Base-by-base conservation (phyloP, 1,140 invertebrate genomes). In the Neodiprion virginianus region DNA sequence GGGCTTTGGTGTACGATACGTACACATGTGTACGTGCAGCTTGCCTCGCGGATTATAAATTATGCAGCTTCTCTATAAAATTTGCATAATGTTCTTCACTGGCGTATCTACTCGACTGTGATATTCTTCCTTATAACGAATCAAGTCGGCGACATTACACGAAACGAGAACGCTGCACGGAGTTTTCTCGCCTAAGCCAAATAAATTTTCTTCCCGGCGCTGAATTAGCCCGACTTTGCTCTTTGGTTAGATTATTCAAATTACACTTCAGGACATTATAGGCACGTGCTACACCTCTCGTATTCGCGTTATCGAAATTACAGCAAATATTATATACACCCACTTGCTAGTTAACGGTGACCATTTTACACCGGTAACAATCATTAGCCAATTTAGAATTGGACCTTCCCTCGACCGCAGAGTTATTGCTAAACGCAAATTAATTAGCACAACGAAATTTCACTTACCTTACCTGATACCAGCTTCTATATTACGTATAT, bases 181-280 rank as follows among this genome's bases (percentile, higher is more conserved):
- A 40, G 28, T 40, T 40, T 40, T 40, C 28, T 40, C 28, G 28
- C 28, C 28, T 40, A 40, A 40, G 28, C 28, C 28, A 40, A 40
- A 40, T 40, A 40, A 40, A 40, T 40, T 40, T 40, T 40, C 28
- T 40, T 40, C 28, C 28, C 11, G 53, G 8, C 11, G n/a, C n/a
- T 8, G 53, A 61, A 61, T 61, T 61, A 12, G 11, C 53, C 53
- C 11, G 11, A 61, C 53, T 61, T 61, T 12, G 53, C 11, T 61
- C 53, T 61, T 17, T 61, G 53, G 53, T 61, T 61, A 61, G 53
- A 61, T 61, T 61, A 61, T 61, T 17, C 53, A 61, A 61, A 61
- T 61, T 61, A 61, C 5, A 40, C 11, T 61, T 61, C n/a, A 12
- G 53, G 8, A 61, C 53, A 61, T 61, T 61, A 61, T 61, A 61